A percentile compares a stretch with the other conserved stretches of the same genome.
phyloP scores from a whole-genome alignment of 2,113 vertebrate genomes.

The Trematocara nigrifrons region DNA sequence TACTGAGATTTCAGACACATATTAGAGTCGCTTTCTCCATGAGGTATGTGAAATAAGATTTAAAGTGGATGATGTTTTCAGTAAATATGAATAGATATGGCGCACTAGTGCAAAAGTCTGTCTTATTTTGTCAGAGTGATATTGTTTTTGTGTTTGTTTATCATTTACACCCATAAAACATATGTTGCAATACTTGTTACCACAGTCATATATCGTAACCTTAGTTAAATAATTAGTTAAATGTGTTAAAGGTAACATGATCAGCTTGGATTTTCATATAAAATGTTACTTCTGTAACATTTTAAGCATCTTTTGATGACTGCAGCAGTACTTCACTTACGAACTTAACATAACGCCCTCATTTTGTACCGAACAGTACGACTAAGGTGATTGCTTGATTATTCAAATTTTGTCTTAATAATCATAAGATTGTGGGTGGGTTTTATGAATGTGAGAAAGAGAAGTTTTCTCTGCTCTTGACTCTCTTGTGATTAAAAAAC shows the following conservation, averaged over 20 bases:
- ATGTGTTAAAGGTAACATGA: background rate
- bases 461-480: background rate
- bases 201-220: background rate
- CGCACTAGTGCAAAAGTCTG: background rate
- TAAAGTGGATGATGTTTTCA: background rate
- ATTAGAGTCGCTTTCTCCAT: background rate
- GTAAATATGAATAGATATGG: background rate
- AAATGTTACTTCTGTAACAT: background rate
- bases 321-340: background rate
- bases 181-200: background rate
- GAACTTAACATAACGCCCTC: background rate
- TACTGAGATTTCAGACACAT: background rate
- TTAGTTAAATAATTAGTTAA: background rate
- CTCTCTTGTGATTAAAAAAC: background rate
- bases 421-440: background rate
- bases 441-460: background rate
- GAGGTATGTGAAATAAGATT: background rate
- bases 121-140: background rate
- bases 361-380: background rate
- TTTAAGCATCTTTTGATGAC: background rate
- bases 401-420: background rate
- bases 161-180: background rate
- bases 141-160: background rate
- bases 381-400: background rate
- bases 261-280: background rate